Base-by-base conservation (phyloP, 2,888 invertebrate genomes). In the Campoletis raptor region DNA sequence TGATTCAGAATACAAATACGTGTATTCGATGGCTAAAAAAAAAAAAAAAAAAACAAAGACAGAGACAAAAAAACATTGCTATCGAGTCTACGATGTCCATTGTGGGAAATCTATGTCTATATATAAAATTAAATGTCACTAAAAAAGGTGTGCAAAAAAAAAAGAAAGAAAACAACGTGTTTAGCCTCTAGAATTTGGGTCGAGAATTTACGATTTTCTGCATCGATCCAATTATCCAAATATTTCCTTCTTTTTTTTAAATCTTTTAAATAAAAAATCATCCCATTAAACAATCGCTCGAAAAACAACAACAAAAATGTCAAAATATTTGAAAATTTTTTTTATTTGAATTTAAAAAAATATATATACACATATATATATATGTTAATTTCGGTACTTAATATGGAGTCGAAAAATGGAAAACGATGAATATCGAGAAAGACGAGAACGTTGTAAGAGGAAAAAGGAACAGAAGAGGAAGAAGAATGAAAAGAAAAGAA, bases 21-120 rank as follows among this genome's bases (percentile, higher is more conserved):
- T 67, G 78, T 40, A 81, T n/a, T 57, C 21, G 72, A 12, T 40
- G 77, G 21, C 5, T 45, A 36, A 67, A 42, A 82, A 7, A 18
- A 1, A 54, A 7, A 7, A 54, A 45, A 57, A 70, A 36, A 52
- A 69, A 64, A 30, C 54, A 52, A 76, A 30, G 15, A 69, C 1
- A 69, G 42, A 45, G 15, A 69, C 6, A 45, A 45, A 24, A 69
- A n/a, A 40, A n/a, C 12, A n/a, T 12, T 52, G 48, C 42, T 30
- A 52, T 48, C 24, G 54, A 42, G 54, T 72, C 37, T 69, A 30
- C 48, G 64, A 57, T 66, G 67, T 70, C 87, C 81, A 87, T 85
- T 84, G 81, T 85, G 85, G 84, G 85, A 87, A 84, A 85, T 77
- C 64, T 79, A 79, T 79, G 81, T 80, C 79, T 36, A 69, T 37